Percentiles rank a stretch among this genome's conserved stretches.
phyloP scores from a whole-genome alignment of 2,113 vertebrate species.

The Nothocercus julius region DNA sequence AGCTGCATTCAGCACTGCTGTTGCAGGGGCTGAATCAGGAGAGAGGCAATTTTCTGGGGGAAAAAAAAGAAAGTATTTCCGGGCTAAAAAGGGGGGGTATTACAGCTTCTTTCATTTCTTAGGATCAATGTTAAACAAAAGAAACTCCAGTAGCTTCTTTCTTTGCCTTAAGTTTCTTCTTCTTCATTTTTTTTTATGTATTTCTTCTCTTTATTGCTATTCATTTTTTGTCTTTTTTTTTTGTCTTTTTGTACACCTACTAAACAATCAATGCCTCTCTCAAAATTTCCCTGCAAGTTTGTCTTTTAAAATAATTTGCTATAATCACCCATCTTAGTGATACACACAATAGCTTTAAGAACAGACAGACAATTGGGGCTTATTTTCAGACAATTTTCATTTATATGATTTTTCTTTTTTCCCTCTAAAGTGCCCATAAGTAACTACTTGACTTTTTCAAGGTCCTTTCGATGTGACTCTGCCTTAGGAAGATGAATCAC shows the following conservation, averaged over 20 bases:
- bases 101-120: background rate
- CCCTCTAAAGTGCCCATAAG: background rate
- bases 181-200: background rate
- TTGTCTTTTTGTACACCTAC: constrained; percentile 23
- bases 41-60: background rate
- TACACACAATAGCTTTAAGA: constrained; percentile 43
- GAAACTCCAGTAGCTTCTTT: background rate
- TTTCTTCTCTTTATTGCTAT: constrained; percentile 16
- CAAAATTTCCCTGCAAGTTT: constrained; percentile 28
- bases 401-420: constrained; percentile 2
- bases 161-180: background rate
- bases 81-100: background rate
- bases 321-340: constrained; percentile 42
- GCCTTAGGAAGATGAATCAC: constrained; percentile 49
- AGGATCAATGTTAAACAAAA: background rate
- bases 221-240: constrained; percentile 23
- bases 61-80: background rate
- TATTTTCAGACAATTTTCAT: constrained; percentile 63
- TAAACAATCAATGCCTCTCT: constrained; percentile 43
- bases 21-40: background rate
- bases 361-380: constrained; percentile 42
- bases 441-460: constrained; percentile 40
- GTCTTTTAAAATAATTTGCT: constrained; percentile 52
- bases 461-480: constrained; percentile 10
- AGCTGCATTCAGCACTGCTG: background rate